Evolutionary conservation across 2,888 invertebrate species (phyloP).

Genomic region (Pycnomerus fuliginosus): DNA sequence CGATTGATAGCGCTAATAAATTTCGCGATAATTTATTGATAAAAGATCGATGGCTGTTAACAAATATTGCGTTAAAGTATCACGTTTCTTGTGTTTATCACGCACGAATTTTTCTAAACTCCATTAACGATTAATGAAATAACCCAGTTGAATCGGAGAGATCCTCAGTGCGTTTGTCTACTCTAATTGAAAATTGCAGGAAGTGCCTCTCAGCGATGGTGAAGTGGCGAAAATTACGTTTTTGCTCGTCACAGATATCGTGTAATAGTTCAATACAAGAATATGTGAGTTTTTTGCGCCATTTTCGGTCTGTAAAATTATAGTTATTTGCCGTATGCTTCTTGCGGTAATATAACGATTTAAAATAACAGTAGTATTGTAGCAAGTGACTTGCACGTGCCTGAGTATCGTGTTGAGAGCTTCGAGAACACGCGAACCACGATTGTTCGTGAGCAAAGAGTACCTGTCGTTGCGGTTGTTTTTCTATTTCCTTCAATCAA

Average conservation of each 20-base stretch:
- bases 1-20: too few species aligned
- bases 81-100: too few species aligned
- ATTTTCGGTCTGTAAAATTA: slow-evolving; percentile 9
- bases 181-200: slow-evolving; percentile 12
- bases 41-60: too few species aligned
- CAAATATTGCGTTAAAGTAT: too few species aligned
- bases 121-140: too few species aligned
- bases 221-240: slow-evolving; percentile 8
- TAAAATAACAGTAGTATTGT: slow-evolving; percentile 41
- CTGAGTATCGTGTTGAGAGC: slow-evolving; percentile 32
- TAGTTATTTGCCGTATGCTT: slow-evolving; percentile 28
- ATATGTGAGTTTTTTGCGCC: slow-evolving; percentile 9
- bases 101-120: too few species aligned
- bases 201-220: slow-evolving; percentile 6
- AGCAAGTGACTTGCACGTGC: slow-evolving; percentile 41
- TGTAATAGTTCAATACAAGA: slow-evolving; percentile 7
- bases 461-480: slow-evolving; percentile 31
- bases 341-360: slow-evolving; percentile 29
- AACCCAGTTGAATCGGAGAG: too few species aligned
- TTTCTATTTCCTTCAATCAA: slow-evolving; percentile 32
- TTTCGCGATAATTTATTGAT: too few species aligned
- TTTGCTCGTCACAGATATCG: slow-evolving; percentile 9
- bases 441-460: slow-evolving; percentile 42
- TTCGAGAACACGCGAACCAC: slow-evolving; percentile 43
- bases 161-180: slow-evolving; percentile 7